A percentile compares a stretch with the other conserved stretches of the same genome.
phyloP scores from a whole-genome alignment of 2,797 vertebrate species.

The Rhabdophis nuchalis region DNA sequence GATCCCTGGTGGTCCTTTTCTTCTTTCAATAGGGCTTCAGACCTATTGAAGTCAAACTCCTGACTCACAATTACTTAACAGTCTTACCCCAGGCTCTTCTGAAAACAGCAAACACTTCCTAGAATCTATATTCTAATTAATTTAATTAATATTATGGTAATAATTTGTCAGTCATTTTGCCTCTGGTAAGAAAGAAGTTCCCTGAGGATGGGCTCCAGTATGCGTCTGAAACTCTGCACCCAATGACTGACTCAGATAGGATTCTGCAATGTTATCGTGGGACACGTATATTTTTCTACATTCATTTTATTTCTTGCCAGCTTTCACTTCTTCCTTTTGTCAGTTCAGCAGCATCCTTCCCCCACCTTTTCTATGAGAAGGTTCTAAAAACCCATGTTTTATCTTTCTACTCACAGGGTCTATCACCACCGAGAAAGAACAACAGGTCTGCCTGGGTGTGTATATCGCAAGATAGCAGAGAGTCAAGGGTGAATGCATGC shows the following conservation, averaged over 20 bases:
- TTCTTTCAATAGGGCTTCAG: neutral
- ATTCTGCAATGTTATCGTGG: neutral
- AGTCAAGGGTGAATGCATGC: neutral
- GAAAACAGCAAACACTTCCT: neutral
- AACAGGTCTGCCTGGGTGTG: neutral
- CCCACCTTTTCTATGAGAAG: neutral
- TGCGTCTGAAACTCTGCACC: neutral
- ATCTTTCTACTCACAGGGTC: neutral
- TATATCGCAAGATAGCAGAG: neutral
- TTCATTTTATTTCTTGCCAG: neutral
- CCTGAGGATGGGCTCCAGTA: neutral
- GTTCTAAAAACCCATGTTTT: neutral
- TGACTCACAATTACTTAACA: neutral
- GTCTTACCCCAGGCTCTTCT: neutral
- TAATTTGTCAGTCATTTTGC: neutral
- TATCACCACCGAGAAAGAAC: neutral
- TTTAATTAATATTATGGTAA: neutral
- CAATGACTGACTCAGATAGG: neutral
- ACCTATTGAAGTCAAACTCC: too few species aligned
- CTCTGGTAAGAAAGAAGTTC: neutral
- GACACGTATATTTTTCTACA: neutral
- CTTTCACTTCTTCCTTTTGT: neutral
- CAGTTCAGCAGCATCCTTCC: neutral
- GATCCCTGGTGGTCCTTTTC: neutral
- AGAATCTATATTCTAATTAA: neutral